Evolutionary conservation across 2,113 vertebrate species (phyloP).

Genomic region (Sceloporus undulatus): DNA sequence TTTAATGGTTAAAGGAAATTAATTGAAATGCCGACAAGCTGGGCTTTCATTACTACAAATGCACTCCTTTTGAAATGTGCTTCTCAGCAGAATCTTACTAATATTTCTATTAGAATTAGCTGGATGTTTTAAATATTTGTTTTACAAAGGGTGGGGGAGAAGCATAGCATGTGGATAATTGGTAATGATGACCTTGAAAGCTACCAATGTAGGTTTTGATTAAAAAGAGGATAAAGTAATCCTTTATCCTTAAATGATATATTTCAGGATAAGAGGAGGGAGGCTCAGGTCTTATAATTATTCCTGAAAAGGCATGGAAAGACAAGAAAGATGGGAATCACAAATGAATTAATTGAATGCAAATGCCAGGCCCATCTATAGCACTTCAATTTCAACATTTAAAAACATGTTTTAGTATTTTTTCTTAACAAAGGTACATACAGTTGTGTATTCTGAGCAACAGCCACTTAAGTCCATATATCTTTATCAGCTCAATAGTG

Average conservation of each 20-base stretch:
- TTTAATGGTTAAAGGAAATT: conserved; percentile 16
- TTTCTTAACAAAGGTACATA: too few relatives aligned
- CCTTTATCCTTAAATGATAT: background rate
- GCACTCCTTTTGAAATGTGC: background rate
- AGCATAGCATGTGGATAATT: conserved; percentile 1
- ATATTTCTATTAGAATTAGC: conserved; percentile 15
- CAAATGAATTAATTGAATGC: background rate
- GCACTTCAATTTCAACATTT: background rate
- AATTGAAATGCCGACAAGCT: conserved; percentile 19
- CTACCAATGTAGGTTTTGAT: conserved; percentile 5
- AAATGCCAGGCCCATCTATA: background rate
- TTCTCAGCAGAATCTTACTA: conserved; percentile 8
- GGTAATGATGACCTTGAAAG: background rate
- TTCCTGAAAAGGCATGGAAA: background rate
- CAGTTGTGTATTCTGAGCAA: too few relatives aligned
- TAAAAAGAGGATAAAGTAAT: background rate
- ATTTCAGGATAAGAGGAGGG: background rate
- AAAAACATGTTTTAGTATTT: too few relatives aligned
- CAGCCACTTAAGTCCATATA: too few relatives aligned
- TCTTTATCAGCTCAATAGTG: too few relatives aligned
- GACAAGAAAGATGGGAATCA: background rate
- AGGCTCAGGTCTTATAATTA: background rate
- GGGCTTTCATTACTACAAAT: conserved; percentile 16
- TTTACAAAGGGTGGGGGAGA: background rate
- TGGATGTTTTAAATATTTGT: conserved; percentile 11